Percentiles rank a stretch among this genome's conserved stretches.
Conservation (phyloP, 92 coral and sea anemone species). For the Porites lobata region DNA sequence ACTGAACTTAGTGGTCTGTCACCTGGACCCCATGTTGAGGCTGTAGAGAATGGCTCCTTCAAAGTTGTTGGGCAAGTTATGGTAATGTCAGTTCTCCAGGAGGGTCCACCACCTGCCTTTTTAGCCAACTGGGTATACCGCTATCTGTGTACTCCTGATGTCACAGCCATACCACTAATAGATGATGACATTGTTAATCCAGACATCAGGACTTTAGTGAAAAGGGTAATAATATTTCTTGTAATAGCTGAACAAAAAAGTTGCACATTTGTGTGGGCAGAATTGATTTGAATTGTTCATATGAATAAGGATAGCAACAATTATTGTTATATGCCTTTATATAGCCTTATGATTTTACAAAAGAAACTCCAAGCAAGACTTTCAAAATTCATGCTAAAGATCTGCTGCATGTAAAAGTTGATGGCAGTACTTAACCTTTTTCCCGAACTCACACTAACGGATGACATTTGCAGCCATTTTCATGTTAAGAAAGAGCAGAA, state of each 20-base stretch:
- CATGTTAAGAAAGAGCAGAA: conserved; percentile 6
- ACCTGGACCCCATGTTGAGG: conserved; percentile 30
- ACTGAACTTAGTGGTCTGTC: conserved; percentile 30
- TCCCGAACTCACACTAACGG: background rate
- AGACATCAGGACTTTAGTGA: conserved; percentile 14
- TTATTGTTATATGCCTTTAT: conserved; percentile 10
- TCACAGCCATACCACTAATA: conserved; percentile 1
- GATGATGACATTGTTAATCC: conserved; percentile 21
- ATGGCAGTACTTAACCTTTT: conserved; percentile 20
- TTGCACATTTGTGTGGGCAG: conserved; percentile 11
- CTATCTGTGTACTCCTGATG: conserved; percentile 39
- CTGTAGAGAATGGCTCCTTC: conserved; percentile 33
- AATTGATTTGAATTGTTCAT: conserved; percentile 11
- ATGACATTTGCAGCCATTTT: conserved; percentile 13
- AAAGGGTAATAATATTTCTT: conserved; percentile 35
- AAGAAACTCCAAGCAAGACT: conserved; percentile 21
- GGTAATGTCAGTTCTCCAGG: conserved; percentile 73
- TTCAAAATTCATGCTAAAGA: conserved; percentile 1
- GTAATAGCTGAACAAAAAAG: conserved; percentile 33
- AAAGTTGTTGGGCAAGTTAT: conserved; percentile 63
- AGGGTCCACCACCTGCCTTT: conserved; percentile 70
- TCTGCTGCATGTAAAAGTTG: background rate
- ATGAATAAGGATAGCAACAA: conserved; percentile 8
- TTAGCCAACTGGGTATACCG: conserved; percentile 45
- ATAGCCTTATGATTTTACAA: conserved; percentile 11